Evolutionary conservation across 1,140 invertebrate genomes (phyloP).

Genomic region (Dermatophagoides farinae): DNA sequence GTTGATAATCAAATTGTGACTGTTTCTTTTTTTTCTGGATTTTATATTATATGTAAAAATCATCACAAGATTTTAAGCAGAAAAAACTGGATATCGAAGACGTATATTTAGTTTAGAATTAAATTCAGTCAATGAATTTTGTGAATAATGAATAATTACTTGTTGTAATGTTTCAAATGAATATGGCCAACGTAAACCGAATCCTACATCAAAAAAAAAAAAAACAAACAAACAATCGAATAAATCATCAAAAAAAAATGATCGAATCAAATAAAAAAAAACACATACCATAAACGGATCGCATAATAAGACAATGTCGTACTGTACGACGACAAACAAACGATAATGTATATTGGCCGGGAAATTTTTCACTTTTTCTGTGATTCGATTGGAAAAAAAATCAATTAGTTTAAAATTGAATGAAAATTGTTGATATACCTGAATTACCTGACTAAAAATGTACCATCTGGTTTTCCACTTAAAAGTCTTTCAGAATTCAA

Average conservation of each 20-base stretch:
- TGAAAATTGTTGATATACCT: neutral
- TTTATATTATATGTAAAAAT: too few species aligned
- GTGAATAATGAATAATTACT: slow-evolving; percentile 7
- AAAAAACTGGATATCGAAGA: slow-evolving; percentile 7
- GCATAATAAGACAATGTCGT: slow-evolving; percentile 9
- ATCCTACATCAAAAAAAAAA: neutral
- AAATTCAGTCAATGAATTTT: neutral
- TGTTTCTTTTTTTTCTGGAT: too few species aligned
- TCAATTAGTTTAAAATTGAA: neutral
- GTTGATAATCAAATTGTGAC: too few species aligned
- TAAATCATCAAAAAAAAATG: neutral
- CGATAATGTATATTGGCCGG: slow-evolving; percentile 8
- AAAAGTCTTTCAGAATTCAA: slow-evolving; percentile 2
- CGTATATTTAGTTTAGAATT: slow-evolving; percentile 6
- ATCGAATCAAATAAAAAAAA: neutral
- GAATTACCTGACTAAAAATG: slow-evolving; percentile 7
- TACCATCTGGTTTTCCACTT: neutral
- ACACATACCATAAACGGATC: slow-evolving; percentile 10
- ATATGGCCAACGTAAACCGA: slow-evolving; percentile 8
- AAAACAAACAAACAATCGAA: too few species aligned
- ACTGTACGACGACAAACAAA: slow-evolving; percentile 3
- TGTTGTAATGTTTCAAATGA: slow-evolving; percentile 8
- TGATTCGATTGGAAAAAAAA: neutral
- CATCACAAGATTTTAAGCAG: neutral
- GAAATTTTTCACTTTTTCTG: slow-evolving; percentile 12